phyloP scores from a whole-genome alignment of 2,113 vertebrate genomes.

The Clupea harengus region DNA sequence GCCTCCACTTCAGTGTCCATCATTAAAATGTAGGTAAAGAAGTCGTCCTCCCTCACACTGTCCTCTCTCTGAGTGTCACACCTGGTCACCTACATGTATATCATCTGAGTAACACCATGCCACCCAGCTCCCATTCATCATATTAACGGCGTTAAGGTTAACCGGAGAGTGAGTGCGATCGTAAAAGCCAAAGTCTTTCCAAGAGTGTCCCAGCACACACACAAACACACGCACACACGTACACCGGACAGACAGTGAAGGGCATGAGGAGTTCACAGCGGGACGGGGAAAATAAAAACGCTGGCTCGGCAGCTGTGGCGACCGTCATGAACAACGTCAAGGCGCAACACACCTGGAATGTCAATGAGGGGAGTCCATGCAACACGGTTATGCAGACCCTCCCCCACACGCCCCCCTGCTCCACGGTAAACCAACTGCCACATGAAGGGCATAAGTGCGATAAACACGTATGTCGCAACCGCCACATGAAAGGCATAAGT shows the following conservation, averaged over 20 bases:
- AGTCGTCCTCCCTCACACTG: background rate
- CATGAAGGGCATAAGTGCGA: background rate
- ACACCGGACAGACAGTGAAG: slow-evolving; percentile 15
- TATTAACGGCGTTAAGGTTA: slow-evolving; percentile 47
- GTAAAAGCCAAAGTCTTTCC: slow-evolving; percentile 32
- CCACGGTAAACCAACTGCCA: background rate
- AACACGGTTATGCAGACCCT: background rate
- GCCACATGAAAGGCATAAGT: no score
- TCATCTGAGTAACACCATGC: slow-evolving; percentile 37
- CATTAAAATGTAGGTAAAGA: background rate
- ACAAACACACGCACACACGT: background rate
- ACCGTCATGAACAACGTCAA: slow-evolving; percentile 26
- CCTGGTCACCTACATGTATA: slow-evolving; percentile 24
- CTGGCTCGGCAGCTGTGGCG: slow-evolving; percentile 58
- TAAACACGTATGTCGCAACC: no score
- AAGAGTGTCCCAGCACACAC: slow-evolving; percentile 13
- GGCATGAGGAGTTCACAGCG: slow-evolving; percentile 30
- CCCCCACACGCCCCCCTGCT: background rate
- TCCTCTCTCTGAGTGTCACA: background rate
- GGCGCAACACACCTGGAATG: slow-evolving; percentile 16
- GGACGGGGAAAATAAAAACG: slow-evolving; percentile 58
- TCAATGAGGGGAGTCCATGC: slow-evolving; percentile 17
- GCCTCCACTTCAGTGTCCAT: background rate
- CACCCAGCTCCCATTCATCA: slow-evolving; percentile 54
- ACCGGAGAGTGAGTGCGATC: slow-evolving; percentile 42